Evolutionary conservation across 2,888 invertebrate genomes (phyloP).

Genomic region (Heliconius cydno): DNA sequence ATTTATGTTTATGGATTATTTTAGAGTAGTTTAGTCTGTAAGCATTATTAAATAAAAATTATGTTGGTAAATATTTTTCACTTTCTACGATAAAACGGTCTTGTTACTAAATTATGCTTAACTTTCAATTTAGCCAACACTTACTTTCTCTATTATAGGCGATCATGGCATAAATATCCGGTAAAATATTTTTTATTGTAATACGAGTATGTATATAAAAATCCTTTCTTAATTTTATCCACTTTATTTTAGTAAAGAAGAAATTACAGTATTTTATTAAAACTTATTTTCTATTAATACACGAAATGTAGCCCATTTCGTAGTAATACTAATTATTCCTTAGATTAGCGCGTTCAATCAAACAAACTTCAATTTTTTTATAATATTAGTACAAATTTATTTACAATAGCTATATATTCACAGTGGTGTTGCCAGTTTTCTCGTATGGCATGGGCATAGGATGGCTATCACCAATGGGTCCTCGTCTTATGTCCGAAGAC

Average conservation of each 20-base stretch:
- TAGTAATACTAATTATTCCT: neutral
- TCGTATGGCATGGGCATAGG: slow-evolving; percentile 82
- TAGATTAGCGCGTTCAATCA: neutral
- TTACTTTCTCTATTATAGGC: neutral
- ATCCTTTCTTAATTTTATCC: neutral
- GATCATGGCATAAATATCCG: neutral
- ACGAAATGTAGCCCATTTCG: neutral
- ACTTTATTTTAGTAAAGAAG: neutral
- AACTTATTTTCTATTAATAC: neutral
- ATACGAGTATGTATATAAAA: too few species aligned
- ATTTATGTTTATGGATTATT: neutral
- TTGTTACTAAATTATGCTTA: neutral
- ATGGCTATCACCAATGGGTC: slow-evolving; percentile 83
- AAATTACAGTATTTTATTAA: neutral
- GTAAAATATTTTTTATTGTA: neutral
- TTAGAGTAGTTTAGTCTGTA: neutral
- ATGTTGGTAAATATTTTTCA: neutral
- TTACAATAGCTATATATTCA: slow-evolving; percentile 41
- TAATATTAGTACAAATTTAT: neutral
- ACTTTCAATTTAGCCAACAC: neutral
- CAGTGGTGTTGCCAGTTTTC: slow-evolving; percentile 82
- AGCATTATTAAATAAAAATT: neutral
- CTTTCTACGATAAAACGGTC: neutral
- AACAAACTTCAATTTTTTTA: neutral
- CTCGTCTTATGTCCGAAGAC: slow-evolving; percentile 73